Base-by-base conservation (phyloP, 2,113 vertebrate species). In the Dunckerocampus dactyliophorus region DNA sequence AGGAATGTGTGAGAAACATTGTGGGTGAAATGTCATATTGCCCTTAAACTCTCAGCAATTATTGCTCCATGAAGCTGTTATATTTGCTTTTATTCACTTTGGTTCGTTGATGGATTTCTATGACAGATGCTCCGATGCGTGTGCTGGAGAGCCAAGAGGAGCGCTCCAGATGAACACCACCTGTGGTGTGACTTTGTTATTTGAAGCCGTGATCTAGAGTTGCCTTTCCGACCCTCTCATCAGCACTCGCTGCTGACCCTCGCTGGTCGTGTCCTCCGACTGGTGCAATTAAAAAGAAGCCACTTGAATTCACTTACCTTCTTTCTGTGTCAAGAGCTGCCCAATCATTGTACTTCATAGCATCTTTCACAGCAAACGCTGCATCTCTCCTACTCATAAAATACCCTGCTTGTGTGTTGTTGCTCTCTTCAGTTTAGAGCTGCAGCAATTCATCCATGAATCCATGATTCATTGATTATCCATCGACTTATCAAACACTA, bases 151-250 rank as follows among this genome's bases (percentile, higher is more conserved):
- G 77, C 77, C 72, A 42, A 12, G 70, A 77, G 77, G 75, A 71
- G 72, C 63, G 39, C 71, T 77, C 74, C 71, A 81, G 79, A 79
- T 79, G 72, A 84, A 75, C 71, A 52, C 81, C 84, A 84, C 84
- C 81, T 80, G 81, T 52, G 31, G 72, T 84, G 81, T 77, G 77
- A 75, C 73, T 85, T 81, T 87, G 83, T 88, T 84, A 86, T 87
- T 80, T 82, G 84, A 87, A 82, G 84, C 85, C 61, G 0, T 11
- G 67, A 73, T 85, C 81, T 86, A 79, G 72, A 79, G 76, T 87
- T 85, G 58, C 79, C 64, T 67, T 45, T 60, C 70, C 83, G 80
- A 72, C 81, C 80, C 77, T 71, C 77, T 83, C 79, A 63, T 79
- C 63, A 72, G 54, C 72, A 59, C 74, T 77, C 63, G 47, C 42